A percentile compares a stretch with the other conserved stretches of the same genome.
Conservation (phyloP, 2,113 vertebrate genomes). For the Mustelus asterias region DNA sequence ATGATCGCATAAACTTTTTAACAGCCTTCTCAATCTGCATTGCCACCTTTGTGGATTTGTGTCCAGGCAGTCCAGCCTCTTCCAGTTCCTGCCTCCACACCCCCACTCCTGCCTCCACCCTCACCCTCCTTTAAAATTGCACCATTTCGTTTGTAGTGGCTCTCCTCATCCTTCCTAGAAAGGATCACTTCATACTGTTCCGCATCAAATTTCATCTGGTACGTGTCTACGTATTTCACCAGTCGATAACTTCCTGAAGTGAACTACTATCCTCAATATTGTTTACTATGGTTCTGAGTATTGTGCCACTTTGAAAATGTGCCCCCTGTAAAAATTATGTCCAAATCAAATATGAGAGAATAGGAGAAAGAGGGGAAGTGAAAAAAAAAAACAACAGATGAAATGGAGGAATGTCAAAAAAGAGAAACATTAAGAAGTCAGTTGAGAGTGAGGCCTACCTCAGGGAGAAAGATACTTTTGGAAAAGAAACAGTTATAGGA, state of each 20-base stretch:
- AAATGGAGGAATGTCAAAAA: background rate
- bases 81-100: background rate
- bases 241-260: no score
- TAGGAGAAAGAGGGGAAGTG: background rate
- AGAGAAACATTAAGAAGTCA: background rate
- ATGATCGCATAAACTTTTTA: background rate
- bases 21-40: background rate
- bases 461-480: no score
- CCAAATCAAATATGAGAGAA: background rate
- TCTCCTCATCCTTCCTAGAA: background rate
- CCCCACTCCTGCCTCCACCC: no score
- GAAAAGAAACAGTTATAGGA: no score
- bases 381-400: no score
- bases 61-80: background rate
- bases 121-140: background rate
- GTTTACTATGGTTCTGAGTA: background rate
- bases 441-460: background rate
- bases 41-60: background rate
- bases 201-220: background rate
- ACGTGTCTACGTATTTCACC: background rate
- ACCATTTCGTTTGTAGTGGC: background rate
- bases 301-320: background rate
- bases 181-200: background rate
- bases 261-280: background rate
- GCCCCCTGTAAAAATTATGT: background rate